Percentiles rank a stretch among this genome's conserved stretches.
phyloP scores from a whole-genome alignment of 2,113 vertebrate genomes.

The Microtus richardsoni region DNA sequence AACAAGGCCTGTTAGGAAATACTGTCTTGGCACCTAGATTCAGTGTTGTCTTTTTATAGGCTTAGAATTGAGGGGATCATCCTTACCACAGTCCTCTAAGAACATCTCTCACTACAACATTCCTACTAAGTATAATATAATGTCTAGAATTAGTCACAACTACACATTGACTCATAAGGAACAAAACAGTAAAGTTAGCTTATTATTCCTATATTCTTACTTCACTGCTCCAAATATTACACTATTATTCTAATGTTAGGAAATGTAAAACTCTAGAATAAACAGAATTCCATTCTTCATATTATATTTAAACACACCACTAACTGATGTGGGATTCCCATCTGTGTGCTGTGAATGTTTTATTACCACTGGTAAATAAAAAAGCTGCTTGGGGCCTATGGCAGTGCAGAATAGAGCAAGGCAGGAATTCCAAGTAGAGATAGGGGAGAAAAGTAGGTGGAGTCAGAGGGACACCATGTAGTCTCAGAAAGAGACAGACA shows the following conservation, averaged over 20 bases:
- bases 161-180: slow-evolving; percentile 6
- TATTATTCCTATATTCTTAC: not conserved
- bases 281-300: slow-evolving; percentile 36
- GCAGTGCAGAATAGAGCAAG: too few species aligned
- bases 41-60: not conserved
- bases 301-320: not conserved
- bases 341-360: too few species aligned
- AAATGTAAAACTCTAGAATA: slow-evolving; percentile 14
- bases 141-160: not conserved
- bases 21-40: slow-evolving; percentile 23
- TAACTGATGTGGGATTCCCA: too few species aligned
- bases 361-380: too few species aligned
- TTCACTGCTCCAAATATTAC: slow-evolving; percentile 41
- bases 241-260: not conserved
- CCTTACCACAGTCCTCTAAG: not conserved
- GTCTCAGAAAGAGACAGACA: too few species aligned
- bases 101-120: not conserved
- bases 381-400: too few species aligned
- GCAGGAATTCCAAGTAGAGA: too few species aligned
- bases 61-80: not conserved
- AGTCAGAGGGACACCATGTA: too few species aligned
- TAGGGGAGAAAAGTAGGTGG: too few species aligned
- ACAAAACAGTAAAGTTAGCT: slow-evolving; percentile 55
- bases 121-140: slow-evolving; percentile 49
- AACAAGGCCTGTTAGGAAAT: not conserved